These are phyloP conservation scores for Pholis gunnellus DNA, from an alignment of 2,113 vertebrate genomes.

Conservation along the genomic window DNA sequence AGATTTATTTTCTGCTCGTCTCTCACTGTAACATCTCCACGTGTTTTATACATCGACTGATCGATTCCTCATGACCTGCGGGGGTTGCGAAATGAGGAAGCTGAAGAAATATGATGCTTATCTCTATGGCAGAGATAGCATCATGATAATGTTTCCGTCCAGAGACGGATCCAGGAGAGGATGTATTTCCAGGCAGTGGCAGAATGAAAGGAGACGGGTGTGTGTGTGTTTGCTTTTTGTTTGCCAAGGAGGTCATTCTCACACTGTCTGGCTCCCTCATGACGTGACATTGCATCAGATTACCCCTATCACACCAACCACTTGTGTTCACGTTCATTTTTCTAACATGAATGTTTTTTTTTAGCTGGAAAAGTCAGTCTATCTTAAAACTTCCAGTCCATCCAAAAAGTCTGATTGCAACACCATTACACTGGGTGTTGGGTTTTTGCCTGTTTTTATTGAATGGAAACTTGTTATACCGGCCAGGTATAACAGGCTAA, in stretches of 20 bases:
- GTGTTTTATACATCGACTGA: background rate
- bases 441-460: background rate
- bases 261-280: slow-evolving; percentile 13
- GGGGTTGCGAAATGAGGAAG: background rate
- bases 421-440: background rate
- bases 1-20: background rate
- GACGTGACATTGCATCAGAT: slow-evolving; percentile 27
- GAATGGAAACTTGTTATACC: slow-evolving; percentile 31
- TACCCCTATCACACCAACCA: background rate
- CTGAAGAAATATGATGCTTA: background rate
- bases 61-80: background rate
- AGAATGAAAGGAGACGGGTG: slow-evolving; percentile 17
- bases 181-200: slow-evolving; percentile 11
- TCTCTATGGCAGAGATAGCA: background rate
- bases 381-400: slow-evolving; percentile 4
- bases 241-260: slow-evolving; percentile 36
- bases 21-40: background rate
- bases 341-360: background rate
- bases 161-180: background rate
- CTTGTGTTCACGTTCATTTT: slow-evolving; percentile 2
- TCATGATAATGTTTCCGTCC: slow-evolving; percentile 3
- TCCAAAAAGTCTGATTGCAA: background rate
- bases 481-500: slow-evolving; percentile 1
- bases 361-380: background rate
- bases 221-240: slow-evolving; percentile 8